Conservation (phyloP, 2,797 vertebrate genomes). For the Clamator glandarius region DNA sequence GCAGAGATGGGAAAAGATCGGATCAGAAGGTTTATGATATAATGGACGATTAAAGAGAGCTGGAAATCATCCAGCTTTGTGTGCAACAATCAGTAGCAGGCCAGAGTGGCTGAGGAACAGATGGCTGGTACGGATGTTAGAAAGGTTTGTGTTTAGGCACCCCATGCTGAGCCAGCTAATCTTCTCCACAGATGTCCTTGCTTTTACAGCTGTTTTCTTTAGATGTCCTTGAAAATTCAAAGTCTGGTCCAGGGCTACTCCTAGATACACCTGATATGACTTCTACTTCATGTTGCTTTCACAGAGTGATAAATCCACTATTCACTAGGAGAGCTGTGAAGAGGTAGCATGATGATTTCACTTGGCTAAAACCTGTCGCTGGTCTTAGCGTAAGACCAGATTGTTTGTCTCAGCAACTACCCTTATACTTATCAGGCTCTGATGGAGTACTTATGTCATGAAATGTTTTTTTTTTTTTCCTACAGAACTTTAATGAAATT, state of each 20-base stretch:
- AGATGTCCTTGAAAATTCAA: constrained; percentile 41
- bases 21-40: constrained; percentile 37
- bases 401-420: background rate
- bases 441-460: background rate
- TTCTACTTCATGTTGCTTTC: background rate
- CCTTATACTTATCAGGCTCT: background rate
- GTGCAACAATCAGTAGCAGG: constrained; percentile 12
- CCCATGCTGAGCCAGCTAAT: constrained; percentile 54
- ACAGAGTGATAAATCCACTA: background rate
- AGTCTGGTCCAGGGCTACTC: background rate
- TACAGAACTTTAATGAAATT: background rate
- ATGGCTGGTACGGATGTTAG: constrained; percentile 32
- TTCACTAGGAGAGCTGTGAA: background rate
- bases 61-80: constrained; percentile 10
- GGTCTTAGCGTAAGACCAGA: background rate
- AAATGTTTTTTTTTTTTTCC: background rate
- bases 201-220: constrained; percentile 57
- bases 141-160: constrained; percentile 51
- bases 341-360: too few relatives aligned
- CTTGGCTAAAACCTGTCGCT: background rate
- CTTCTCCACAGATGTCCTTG: constrained; percentile 51
- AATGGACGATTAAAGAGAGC: background rate
- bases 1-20: background rate
- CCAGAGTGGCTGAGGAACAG: constrained; percentile 40
- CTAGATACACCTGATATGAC: background rate